phyloP scores from a whole-genome alignment of 2,888 invertebrate species.

The Oxyteleia sp. region DNA sequence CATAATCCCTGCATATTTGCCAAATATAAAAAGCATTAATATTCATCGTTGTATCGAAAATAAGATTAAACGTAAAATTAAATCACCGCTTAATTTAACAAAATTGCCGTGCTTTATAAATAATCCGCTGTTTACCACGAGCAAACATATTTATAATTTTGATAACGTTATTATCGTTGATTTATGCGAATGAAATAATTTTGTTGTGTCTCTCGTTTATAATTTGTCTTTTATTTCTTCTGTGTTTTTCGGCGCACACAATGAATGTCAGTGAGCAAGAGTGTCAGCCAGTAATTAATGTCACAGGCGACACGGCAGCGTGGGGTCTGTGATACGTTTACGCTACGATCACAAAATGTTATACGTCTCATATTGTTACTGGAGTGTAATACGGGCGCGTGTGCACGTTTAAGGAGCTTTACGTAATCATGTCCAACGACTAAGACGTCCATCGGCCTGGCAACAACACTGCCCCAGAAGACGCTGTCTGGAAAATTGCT shows the following conservation, averaged over 20 bases:
- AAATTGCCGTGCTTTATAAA: slow-evolving; percentile 34
- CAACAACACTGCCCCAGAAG: slow-evolving; percentile 67
- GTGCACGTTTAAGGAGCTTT: slow-evolving; percentile 65
- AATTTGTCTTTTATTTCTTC: slow-evolving; percentile 1
- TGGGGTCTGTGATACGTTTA: slow-evolving; percentile 59
- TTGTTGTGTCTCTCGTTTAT: slow-evolving; percentile 5
- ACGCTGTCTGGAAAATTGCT: slow-evolving; percentile 69
- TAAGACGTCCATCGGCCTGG: slow-evolving; percentile 55
- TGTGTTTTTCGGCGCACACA: slow-evolving; percentile 45
- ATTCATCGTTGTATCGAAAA: slow-evolving; percentile 35
- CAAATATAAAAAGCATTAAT: slow-evolving; percentile 35
- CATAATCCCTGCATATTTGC: slow-evolving; percentile 27
- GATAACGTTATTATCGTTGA: slow-evolving; percentile 39
- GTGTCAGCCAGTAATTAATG: slow-evolving; percentile 62
- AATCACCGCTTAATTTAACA: slow-evolving; percentile 43
- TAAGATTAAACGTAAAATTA: slow-evolving; percentile 31
- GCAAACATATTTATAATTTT: slow-evolving; percentile 34
- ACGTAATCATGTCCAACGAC: slow-evolving; percentile 67
- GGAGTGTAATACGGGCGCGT: slow-evolving; percentile 68
- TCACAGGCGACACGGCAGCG: slow-evolving; percentile 41
- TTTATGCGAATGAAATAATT: slow-evolving; percentile 26
- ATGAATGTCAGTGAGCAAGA: slow-evolving; percentile 56
- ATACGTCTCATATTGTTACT: slow-evolving; percentile 63
- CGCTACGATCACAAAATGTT: slow-evolving; percentile 65
- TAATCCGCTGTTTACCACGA: slow-evolving; percentile 34